Evolutionary conservation across 2,888 invertebrate species (phyloP).

Genomic region (Lucinisca nassula): DNA sequence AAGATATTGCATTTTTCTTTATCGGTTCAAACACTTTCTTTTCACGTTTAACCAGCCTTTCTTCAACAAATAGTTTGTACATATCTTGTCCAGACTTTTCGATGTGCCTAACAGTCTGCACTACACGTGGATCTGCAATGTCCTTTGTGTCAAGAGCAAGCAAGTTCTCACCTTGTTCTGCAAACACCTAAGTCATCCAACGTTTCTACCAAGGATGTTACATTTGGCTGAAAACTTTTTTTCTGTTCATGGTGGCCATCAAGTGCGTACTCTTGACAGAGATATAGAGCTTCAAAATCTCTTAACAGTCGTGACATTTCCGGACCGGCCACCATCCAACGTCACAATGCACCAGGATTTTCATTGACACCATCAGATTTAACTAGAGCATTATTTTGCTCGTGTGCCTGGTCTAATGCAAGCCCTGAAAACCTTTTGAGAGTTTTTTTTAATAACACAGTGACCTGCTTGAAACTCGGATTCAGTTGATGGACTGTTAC

Average conservation of each 20-base stretch:
- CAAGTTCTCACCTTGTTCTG: not conserved
- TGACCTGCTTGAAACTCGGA: not conserved
- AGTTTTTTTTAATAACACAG: not conserved
- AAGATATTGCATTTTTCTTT: not conserved
- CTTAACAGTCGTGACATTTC: no score
- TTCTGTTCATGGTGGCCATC: not conserved
- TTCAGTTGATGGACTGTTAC: not conserved
- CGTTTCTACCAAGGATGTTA: not conserved
- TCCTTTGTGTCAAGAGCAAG: constrained; percentile 12
- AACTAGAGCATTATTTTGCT: not conserved
- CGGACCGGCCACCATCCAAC: not conserved
- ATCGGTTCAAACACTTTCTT: constrained; percentile 7
- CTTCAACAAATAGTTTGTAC: not conserved
- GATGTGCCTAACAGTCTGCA: constrained; percentile 1
- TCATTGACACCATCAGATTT: not conserved
- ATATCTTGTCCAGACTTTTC: constrained; percentile 8
- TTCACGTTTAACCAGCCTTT: not conserved
- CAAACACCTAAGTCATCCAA: constrained; percentile 17
- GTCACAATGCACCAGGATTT: not conserved
- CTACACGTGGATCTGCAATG: not conserved
- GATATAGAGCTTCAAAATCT: no score
- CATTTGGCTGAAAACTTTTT: not conserved
- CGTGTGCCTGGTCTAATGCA: not conserved
- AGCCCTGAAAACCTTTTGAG: not conserved
- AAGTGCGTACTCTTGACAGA: no score